A percentile compares a stretch with the other conserved stretches of the same genome.
These are phyloP conservation scores for Peromyscus leucopus DNA, from an alignment of 2,113 vertebrate species.

Conservation along the genomic window DNA sequence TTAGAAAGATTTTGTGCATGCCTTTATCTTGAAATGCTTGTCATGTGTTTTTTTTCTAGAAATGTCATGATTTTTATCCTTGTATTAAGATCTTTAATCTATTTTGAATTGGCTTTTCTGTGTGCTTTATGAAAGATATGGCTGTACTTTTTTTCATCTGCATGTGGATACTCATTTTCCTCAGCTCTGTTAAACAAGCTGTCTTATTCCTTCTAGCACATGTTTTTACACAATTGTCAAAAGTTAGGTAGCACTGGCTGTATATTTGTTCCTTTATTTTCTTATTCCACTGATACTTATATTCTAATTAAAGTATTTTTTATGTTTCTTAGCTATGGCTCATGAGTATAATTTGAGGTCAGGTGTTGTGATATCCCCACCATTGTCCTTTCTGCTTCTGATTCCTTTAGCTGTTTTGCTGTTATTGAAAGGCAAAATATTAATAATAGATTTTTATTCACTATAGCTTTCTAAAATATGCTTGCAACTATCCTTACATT, in stretches of 20 bases:
- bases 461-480: neutral
- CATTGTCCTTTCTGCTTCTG: neutral
- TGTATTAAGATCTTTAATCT: neutral
- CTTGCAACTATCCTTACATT: slow-evolving; percentile 32
- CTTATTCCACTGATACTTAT: neutral
- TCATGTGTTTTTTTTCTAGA: neutral
- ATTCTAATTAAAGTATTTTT: no score
- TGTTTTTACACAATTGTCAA: neutral
- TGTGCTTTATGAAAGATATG: neutral
- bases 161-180: neutral
- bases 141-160: neutral
- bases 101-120: neutral
- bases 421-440: neutral
- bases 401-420: neutral
- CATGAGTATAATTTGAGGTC: neutral
- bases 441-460: neutral
- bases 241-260: neutral
- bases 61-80: neutral
- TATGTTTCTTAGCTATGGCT: neutral
- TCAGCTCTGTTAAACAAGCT: neutral
- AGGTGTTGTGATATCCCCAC: neutral
- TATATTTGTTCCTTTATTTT: neutral
- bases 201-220: neutral
- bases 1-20: neutral
- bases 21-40: neutral